These are phyloP conservation scores for Sebastolobus alascanus DNA, from an alignment of 2,797 vertebrate species.

Conservation along the genomic window DNA sequence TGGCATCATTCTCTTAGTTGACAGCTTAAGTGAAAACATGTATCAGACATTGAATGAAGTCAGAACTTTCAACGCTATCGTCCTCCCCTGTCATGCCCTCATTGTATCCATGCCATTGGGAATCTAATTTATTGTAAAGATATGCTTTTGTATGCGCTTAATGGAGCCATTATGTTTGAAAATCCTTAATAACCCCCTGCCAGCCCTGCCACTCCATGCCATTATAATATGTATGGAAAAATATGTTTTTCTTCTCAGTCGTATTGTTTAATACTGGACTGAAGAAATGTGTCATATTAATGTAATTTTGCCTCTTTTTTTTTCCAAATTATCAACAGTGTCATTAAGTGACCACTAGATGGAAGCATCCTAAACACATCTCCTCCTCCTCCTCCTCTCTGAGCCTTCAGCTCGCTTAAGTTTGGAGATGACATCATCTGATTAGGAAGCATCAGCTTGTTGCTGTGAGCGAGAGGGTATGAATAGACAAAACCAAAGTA, in stretches of 20 bases:
- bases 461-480: neutral
- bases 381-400: neutral
- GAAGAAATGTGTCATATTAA: conserved; percentile 15
- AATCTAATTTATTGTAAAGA: conserved; percentile 41
- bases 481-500: neutral
- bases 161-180: conserved; percentile 50
- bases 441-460: conserved; percentile 31
- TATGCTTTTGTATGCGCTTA: conserved; percentile 39
- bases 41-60: neutral
- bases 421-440: conserved; percentile 70
- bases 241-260: conserved; percentile 1
- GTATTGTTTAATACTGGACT: conserved; percentile 21
- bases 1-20: neutral
- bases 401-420: conserved; percentile 26
- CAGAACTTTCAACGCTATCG: conserved; percentile 8
- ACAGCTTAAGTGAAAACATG: neutral
- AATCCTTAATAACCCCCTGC: conserved; percentile 20
- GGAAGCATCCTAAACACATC: conserved; percentile 77
- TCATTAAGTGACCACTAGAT: conserved; percentile 76
- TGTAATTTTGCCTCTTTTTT: neutral
- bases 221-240: neutral
- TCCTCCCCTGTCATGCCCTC: conserved; percentile 28
- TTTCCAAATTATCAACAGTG: conserved; percentile 36
- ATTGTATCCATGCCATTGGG: conserved; percentile 29
- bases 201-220: neutral